Evolutionary conservation across 2,113 vertebrate species (phyloP).

Genomic region (Anser brachyrhynchus): DNA sequence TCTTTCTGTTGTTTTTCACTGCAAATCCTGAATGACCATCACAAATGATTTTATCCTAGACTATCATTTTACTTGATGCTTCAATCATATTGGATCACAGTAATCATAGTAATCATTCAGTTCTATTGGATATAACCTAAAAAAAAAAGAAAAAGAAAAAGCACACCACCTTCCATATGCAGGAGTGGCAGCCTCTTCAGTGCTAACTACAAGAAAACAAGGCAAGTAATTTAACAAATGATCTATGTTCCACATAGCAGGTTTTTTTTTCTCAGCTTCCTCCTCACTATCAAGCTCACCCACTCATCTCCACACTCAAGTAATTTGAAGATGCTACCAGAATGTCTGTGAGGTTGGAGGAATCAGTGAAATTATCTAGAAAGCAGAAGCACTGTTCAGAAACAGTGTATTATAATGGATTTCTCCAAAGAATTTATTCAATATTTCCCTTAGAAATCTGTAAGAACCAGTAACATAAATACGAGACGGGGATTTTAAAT

Average conservation of each 20-base stretch:
- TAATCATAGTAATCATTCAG: neutral
- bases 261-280: neutral
- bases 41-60: neutral
- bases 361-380: slow-evolving; percentile 17
- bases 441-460: neutral
- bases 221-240: neutral
- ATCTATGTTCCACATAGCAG: neutral
- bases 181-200: neutral
- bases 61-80: neutral
- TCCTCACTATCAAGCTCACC: neutral
- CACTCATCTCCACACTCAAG: neutral
- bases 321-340: slow-evolving; percentile 36
- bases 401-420: neutral
- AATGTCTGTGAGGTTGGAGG: slow-evolving; percentile 1
- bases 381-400: neutral
- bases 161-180: neutral
- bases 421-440: neutral
- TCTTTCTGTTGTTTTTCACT: neutral
- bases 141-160: neutral
- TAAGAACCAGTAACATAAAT: neutral
- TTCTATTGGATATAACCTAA: neutral
- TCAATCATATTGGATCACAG: neutral
- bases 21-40: neutral
- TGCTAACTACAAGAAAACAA: neutral
- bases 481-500: neutral